Evolutionary conservation across 2,888 invertebrate species (phyloP).

Genomic region (Hypolimnas misippus): DNA sequence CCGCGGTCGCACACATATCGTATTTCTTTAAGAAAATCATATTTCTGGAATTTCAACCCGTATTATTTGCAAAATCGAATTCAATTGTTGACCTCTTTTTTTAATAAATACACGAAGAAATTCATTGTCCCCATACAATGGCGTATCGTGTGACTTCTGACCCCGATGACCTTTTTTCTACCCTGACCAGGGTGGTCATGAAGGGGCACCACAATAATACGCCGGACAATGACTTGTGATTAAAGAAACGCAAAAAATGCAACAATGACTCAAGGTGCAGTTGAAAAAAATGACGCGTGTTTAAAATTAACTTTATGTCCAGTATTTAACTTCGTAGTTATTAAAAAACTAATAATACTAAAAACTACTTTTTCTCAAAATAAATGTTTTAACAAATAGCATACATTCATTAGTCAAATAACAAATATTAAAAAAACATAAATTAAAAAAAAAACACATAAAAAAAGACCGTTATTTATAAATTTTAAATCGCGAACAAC

Average conservation of each 20-base stretch:
- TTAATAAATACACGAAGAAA: conserved; percentile 46
- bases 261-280: conserved; percentile 40
- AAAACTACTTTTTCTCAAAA: too few species aligned
- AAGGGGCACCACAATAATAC: conserved; percentile 62
- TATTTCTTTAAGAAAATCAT: conserved; percentile 63
- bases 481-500: conserved; percentile 66
- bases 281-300: conserved; percentile 35
- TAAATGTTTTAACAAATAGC: too few species aligned
- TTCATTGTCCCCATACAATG: conserved; percentile 34
- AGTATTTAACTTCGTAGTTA: neutral
- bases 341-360: neutral
- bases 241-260: conserved; percentile 60
- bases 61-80: conserved; percentile 55
- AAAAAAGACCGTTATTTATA: conserved; percentile 69
- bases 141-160: conserved; percentile 48
- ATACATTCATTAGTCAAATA: too few species aligned
- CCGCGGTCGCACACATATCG: conserved; percentile 74
- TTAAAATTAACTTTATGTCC: conserved; percentile 15
- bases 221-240: conserved; percentile 75
- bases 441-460: too few species aligned
- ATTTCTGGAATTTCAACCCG: conserved; percentile 60
- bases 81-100: conserved; percentile 65
- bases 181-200: conserved; percentile 64
- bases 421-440: too few species aligned
- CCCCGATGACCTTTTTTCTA: conserved; percentile 53